phyloP scores from a whole-genome alignment of 2,888 invertebrate genomes.

The Drosophila anomalata region DNA sequence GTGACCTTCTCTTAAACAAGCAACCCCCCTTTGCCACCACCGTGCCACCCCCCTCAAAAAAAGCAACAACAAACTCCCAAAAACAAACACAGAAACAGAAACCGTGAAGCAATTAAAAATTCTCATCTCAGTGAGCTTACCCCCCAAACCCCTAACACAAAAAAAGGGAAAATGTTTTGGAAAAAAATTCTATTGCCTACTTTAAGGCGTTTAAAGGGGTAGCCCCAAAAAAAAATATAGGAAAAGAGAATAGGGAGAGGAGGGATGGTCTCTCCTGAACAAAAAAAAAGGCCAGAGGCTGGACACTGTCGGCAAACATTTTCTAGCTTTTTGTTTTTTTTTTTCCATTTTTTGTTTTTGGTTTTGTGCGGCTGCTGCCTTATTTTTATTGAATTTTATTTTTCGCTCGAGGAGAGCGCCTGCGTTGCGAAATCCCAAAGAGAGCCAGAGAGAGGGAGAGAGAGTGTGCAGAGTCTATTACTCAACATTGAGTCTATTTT shows the following conservation, averaged over 20 bases:
- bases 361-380: constrained; percentile 39
- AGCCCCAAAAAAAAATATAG: too few relatives aligned
- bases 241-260: too few relatives aligned
- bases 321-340: constrained; percentile 39
- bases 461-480: not conserved
- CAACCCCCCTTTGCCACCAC: not conserved
- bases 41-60: not conserved
- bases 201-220: constrained; percentile 48
- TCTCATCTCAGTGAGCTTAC: constrained; percentile 37
- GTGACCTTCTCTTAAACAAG: constrained; percentile 56
- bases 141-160: too few relatives aligned
- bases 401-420: constrained; percentile 49
- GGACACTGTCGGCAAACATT: constrained; percentile 65
- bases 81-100: not conserved
- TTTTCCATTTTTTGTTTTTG: constrained; percentile 45
- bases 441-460: not conserved
- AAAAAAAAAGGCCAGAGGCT: constrained; percentile 40
- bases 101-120: constrained; percentile 59
- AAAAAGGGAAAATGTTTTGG: constrained; percentile 15
- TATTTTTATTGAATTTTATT: constrained; percentile 48
- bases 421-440: constrained; percentile 47
- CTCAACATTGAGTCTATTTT: constrained; percentile 8
- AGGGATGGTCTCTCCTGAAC: not conserved
- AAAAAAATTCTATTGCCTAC: constrained; percentile 63
- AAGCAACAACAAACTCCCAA: constrained; percentile 30